A percentile compares a stretch with the other conserved stretches of the same genome.
Conservation (phyloP, 2,113 vertebrate species). For the Ornithorhynchus anatinus region DNA sequence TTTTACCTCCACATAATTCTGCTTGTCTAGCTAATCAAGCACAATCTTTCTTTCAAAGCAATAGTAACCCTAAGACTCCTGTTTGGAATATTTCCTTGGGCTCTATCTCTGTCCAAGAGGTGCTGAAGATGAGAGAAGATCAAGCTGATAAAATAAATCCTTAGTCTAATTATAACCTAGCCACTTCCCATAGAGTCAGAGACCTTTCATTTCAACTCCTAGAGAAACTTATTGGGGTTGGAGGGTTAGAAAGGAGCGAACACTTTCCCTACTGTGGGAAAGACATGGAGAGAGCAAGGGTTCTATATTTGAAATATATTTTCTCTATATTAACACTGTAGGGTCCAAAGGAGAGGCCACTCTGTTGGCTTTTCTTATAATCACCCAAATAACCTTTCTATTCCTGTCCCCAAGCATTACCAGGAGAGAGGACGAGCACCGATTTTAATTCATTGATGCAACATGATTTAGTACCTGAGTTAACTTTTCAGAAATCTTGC, state of each 20-base stretch:
- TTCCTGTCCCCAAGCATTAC: neutral
- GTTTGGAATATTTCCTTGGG: too few relatives aligned
- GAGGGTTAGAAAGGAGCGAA: neutral
- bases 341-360: neutral
- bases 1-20: too few relatives aligned
- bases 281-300: neutral
- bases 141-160: too few relatives aligned
- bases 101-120: too few relatives aligned
- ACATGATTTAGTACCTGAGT: constrained; percentile 30
- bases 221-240: too few relatives aligned
- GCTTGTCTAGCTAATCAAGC: too few relatives aligned
- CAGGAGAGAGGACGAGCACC: neutral
- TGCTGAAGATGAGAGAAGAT: too few relatives aligned
- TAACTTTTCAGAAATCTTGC: constrained; percentile 37
- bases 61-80: too few relatives aligned
- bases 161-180: too few relatives aligned
- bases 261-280: neutral
- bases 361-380: constrained; percentile 1
- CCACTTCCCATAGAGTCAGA: too few relatives aligned
- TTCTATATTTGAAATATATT: neutral
- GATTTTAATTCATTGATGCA: constrained; percentile 23
- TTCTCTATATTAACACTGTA: neutral
- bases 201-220: too few relatives aligned
- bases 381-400: constrained; percentile 4
- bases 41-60: too few relatives aligned